Evolutionary conservation across 2,113 vertebrate species (phyloP).

Genomic region (Cromileptes altivelis): DNA sequence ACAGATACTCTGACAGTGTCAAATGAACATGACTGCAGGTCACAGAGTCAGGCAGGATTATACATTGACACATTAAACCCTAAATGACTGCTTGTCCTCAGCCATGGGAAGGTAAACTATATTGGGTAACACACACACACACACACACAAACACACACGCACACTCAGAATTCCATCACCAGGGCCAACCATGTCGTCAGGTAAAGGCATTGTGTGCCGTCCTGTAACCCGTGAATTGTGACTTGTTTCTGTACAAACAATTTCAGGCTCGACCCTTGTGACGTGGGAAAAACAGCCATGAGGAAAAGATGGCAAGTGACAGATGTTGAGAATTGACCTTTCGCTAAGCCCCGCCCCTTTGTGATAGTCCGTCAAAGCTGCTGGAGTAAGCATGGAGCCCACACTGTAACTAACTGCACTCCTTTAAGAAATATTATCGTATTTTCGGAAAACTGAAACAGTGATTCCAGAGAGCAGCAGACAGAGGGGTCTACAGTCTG

Average conservation of each 20-base stretch:
- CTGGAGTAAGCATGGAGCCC: too few relatives aligned
- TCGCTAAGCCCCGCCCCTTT: too few relatives aligned
- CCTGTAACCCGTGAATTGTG: constrained; percentile 57
- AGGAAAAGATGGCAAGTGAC: constrained; percentile 28
- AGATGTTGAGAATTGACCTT: constrained; percentile 33
- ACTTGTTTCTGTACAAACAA: constrained; percentile 62
- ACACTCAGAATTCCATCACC: constrained; percentile 50
- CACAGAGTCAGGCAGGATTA: constrained; percentile 26
- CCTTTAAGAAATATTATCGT: too few relatives aligned
- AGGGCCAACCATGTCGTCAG: constrained; percentile 53
- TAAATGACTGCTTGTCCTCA: constrained; percentile 35
- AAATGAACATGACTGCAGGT: constrained; percentile 14
- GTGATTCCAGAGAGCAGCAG: too few relatives aligned
- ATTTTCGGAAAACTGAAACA: too few relatives aligned
- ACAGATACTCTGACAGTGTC: constrained; percentile 48
- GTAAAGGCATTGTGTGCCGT: constrained; percentile 45
- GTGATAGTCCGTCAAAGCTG: background rate
- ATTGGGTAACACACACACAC: constrained; percentile 16
- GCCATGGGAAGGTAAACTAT: constrained; percentile 51
- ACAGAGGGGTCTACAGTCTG: too few relatives aligned
- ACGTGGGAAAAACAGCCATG: constrained; percentile 45
- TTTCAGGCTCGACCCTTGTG: constrained; percentile 58
- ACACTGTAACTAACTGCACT: too few relatives aligned
- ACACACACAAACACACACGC: constrained; percentile 19
- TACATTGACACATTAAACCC: constrained; percentile 36